A percentile compares a stretch with the other conserved stretches of the same genome.
These are phyloP conservation scores for Papilio aristodemus DNA, from an alignment of 1,140 invertebrate genomes.

Conservation along the genomic window DNA sequence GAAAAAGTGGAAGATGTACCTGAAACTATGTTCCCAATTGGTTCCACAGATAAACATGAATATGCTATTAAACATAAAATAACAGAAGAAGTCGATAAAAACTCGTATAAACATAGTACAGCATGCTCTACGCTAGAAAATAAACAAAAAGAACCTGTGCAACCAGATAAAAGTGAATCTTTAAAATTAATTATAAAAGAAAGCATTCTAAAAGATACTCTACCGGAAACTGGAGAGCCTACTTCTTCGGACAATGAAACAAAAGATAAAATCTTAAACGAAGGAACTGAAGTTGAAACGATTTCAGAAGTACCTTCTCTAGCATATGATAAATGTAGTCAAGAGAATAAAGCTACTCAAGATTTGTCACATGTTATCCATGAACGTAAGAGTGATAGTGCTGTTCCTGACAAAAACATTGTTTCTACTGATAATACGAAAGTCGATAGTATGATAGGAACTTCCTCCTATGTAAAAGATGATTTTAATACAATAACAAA, in stretches of 20 bases:
- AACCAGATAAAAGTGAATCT: not conserved
- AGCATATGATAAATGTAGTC: not conserved
- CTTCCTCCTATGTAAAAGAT: not conserved
- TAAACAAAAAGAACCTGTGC: not conserved
- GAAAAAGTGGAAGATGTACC: not conserved
- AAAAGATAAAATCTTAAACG: not conserved
- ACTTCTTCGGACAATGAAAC: not conserved
- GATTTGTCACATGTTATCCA: not conserved
- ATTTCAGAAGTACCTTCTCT: not conserved
- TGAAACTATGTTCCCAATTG: not conserved
- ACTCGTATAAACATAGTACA: not conserved
- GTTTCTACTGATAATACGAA: not conserved
- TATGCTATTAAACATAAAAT: not conserved
- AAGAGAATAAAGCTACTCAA: not conserved
- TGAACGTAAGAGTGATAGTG: not conserved
- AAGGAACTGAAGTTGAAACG: not conserved
- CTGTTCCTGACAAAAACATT: not conserved
- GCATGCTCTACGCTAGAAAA: not conserved
- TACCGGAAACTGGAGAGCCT: not conserved
- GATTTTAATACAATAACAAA: conserved; percentile 75
- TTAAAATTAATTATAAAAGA: not conserved
- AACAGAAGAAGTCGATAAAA: not conserved
- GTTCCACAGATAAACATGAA: not conserved
- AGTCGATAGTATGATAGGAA: not conserved
- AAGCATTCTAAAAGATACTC: not conserved